phyloP scores from a whole-genome alignment of 2,888 invertebrate genomes.

The Oegoconia quadripuncta region DNA sequence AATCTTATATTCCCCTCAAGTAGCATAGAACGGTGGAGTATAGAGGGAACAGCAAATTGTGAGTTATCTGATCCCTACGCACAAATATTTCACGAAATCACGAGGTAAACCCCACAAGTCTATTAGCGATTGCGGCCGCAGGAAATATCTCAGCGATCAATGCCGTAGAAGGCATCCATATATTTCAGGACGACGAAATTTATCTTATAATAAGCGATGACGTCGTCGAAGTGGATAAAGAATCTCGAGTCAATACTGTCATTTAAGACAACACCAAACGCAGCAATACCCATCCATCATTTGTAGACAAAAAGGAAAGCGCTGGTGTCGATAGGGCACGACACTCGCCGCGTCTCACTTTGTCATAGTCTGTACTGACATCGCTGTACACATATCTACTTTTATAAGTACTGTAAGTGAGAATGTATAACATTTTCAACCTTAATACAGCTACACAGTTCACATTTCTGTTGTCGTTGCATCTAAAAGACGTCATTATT shows the following conservation, averaged over 20 bases:
- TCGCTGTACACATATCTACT: constrained; percentile 6
- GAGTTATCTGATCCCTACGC: constrained; percentile 24
- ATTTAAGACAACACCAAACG: constrained; percentile 34
- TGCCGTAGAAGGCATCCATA: constrained; percentile 10
- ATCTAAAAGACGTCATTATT: too few relatives aligned
- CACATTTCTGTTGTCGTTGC: too few relatives aligned
- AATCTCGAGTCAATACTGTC: constrained; percentile 44
- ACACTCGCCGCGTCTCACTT: constrained; percentile 43
- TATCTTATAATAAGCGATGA: constrained; percentile 12
- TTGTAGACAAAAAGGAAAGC: constrained; percentile 56
- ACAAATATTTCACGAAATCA: constrained; percentile 15
- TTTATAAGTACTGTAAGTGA: neutral
- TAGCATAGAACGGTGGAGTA: constrained; percentile 6
- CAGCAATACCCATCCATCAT: constrained; percentile 59
- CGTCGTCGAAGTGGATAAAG: constrained; percentile 26
- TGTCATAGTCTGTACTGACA: constrained; percentile 33
- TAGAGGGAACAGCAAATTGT: constrained; percentile 28
- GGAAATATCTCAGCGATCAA: constrained; percentile 16
- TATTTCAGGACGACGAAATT: constrained; percentile 3
- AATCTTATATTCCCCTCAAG: neutral
- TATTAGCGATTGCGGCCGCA: constrained; percentile 1
- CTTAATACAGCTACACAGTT: too few relatives aligned
- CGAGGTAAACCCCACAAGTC: constrained; percentile 3
- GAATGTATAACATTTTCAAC: too few relatives aligned
- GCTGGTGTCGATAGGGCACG: constrained; percentile 53